Evolutionary conservation across 2,113 vertebrate genomes (phyloP), one percentile per base, ranked within the genome.

Genomic region (Catharus minimus): DNA sequence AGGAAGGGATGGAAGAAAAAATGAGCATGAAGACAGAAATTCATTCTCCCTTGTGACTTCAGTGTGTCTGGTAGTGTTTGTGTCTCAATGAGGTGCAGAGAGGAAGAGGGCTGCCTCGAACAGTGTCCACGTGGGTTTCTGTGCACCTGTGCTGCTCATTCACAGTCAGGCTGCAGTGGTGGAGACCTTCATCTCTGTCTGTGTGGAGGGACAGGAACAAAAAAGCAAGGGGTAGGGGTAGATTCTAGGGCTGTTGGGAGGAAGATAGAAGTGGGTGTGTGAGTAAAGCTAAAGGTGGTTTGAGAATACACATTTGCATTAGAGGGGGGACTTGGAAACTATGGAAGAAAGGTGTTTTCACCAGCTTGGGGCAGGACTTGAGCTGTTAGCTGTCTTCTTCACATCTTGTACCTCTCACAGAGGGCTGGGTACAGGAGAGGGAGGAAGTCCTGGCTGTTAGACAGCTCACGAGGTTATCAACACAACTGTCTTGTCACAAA

Each of bases 391-490:
- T 61, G 18, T 66, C 18, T 1, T 49, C 17, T 75, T 39, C 50
- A 5, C 3, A 11, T 53, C 12, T 32, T 66, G 20, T 47, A 38
- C n/a, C 16, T n/a, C 7, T 55, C 5, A 19, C 14, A 11, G 15
- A 41, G 71, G 55, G n/a, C 20, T 66, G 62, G 7, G 3, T 28
- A 4, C 18, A 62, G 27, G 19, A 69, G 41, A 32, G 22, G 17
- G 38, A 79, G 62, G 38, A 68, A 49, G 21, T 43, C 24, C 49
- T 73, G 60, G 13, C 32, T 72, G 0, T 27, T 44, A 23, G 39
- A 20, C 36, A 60, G 56, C 49, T 71, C 26, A 13, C 0, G 0
- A 66, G 23, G 7, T 66, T 69, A 32, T 66, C 33, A 43, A 36
- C 60, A 77, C 12, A 66, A 7, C 17, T 66, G 6, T 50, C 36